Percentiles rank a stretch among this genome's conserved stretches.
phyloP scores from a whole-genome alignment of 1,140 invertebrate species.

The Adoxophyes honmai region DNA sequence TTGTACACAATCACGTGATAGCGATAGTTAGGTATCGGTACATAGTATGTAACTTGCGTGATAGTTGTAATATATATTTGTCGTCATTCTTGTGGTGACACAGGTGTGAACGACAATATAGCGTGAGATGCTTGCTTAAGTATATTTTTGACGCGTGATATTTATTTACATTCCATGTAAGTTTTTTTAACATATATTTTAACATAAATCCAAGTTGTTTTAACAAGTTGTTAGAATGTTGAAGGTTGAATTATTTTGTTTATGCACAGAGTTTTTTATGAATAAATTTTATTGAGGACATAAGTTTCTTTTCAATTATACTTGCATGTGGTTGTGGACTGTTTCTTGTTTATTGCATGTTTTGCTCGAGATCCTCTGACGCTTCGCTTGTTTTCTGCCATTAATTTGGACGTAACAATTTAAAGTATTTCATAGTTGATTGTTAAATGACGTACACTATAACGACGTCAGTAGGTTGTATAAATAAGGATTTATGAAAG shows the following conservation, averaged over 20 bases:
- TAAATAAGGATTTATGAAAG: no score
- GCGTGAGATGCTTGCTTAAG: not conserved
- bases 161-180: conserved; percentile 20
- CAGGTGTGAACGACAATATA: conserved; percentile 17
- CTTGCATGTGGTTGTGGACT: not conserved
- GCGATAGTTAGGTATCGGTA: conserved; percentile 6
- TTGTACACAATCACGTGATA: conserved; percentile 9
- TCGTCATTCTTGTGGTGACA: conserved; percentile 10
- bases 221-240: not conserved
- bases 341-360: not conserved
- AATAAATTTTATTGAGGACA: conserved; percentile 8
- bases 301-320: conserved; percentile 4
- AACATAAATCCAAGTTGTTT: not conserved
- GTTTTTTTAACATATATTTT: conserved; percentile 16
- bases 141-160: conserved; percentile 2
- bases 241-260: not conserved
- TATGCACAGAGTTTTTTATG: not conserved
- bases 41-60: not conserved
- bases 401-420: no score
- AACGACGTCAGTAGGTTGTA: no score
- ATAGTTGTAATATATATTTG: no score
- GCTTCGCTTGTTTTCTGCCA: no score
- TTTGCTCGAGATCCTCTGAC: not conserved
- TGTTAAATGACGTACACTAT: no score
- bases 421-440: no score